Evolutionary conservation across 2,113 vertebrate genomes (phyloP), one percentile per base, ranked within the genome.

Genomic region (Toxotes jaculatrix): DNA sequence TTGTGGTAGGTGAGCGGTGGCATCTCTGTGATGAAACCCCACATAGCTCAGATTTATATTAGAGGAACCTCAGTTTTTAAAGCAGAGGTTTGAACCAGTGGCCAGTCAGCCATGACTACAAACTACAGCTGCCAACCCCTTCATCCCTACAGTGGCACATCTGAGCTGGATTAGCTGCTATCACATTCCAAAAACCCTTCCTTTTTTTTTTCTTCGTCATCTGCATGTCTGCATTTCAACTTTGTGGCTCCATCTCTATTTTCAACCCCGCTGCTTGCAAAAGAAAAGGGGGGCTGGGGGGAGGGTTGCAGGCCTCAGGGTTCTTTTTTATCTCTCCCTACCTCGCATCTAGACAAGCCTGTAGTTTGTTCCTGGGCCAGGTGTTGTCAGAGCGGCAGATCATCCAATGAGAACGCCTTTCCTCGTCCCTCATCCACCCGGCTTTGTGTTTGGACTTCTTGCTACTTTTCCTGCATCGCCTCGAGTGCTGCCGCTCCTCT

Each of bases 331-430:
- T 66, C 75, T 65, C 80, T 17, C 69, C 53, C 51, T 31, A 1
- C 60, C 34, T 60, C n/a, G 56, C 69, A 77, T 83, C 65, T 21
- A 83, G 64, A 81, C 80, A 70, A 74, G 81, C 81, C 65, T 51
- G 13, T 40, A 57, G 75, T 86, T 65, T 78, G 87, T 87, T 85
- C 64, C 45, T 16, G 13, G 59, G 84, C 86, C 90, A 88, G 88
- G 90, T 83, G 86, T 77, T 86, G 89, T 86, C 86, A 82, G 80
- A 77, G 74, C 27, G 23, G 77, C 74, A 66, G 79, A 77, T 49
- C 78, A 87, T 85, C 80, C 66, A 38, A 65, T 13, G 12, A 68
- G 65, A 62, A 75, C 53, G 71, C 69, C 51, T 79, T 40, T 73
- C 32, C 31, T 63, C 60, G 57, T 64, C 72, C 61, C 66, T 68